Evolutionary conservation across 2,113 vertebrate species (phyloP).

Genomic region (Laterallus jamaicensis): DNA sequence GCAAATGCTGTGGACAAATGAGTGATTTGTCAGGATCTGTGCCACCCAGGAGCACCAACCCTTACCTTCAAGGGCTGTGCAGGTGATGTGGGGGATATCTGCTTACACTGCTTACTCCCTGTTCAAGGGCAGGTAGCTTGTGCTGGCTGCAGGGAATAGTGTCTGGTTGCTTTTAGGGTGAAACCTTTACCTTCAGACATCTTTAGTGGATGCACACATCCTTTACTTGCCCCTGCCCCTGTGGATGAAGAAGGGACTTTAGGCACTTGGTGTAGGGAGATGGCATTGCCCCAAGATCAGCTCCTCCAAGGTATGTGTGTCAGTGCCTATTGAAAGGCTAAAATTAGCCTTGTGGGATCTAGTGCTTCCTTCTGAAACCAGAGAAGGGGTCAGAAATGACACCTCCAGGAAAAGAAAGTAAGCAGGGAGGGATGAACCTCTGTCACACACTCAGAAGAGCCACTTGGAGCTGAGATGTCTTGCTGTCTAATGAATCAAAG

Average conservation of each 20-base stretch:
- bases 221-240: background rate
- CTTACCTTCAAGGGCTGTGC: background rate
- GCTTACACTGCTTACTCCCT: background rate
- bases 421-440: background rate
- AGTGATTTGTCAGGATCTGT: background rate
- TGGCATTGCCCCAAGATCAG: background rate
- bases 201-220: background rate
- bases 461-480: background rate
- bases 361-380: background rate
- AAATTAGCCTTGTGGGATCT: background rate
- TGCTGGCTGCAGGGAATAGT: background rate
- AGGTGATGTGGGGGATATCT: background rate
- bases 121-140: background rate
- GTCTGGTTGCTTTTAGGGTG: background rate
- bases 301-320: background rate
- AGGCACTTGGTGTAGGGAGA: background rate
- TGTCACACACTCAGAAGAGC: background rate
- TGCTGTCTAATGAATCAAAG: background rate
- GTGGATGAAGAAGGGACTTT: background rate
- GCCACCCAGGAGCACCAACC: background rate
- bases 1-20: background rate
- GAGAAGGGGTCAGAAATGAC: background rate
- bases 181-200: background rate
- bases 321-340: background rate
- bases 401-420: background rate